Base-by-base conservation (phyloP, 2,888 invertebrate species). In the Drosophila neoperkinsi region DNA sequence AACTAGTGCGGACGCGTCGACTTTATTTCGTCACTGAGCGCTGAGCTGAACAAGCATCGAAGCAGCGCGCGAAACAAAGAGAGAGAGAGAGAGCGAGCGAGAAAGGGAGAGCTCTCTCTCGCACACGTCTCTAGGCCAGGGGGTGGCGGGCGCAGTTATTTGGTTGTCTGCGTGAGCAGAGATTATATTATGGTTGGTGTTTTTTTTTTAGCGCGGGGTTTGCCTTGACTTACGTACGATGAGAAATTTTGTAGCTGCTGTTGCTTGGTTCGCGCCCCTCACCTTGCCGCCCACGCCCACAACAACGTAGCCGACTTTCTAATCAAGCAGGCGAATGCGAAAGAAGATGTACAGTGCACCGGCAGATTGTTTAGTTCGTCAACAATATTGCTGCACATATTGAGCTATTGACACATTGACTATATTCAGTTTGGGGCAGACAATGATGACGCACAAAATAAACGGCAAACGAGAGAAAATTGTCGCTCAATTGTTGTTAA, bases 401-500 rank as follows among this genome's bases (percentile, higher is more conserved):
- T 34, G 34, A 34, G 34, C 34, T 34, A 16, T 34, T 75, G 63
- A 53, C 61, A 63, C 21, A 21, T 43, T 46, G 46, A 46, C 46
- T 46, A 25, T 16, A 62, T 59, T 65, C 51, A 56, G 38, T 60
- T 60, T 43, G 34, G 16, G 30, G 41, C 65, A 71, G 51, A 66
- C 79, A 88, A 75, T 77, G 90, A 90, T 86, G 86, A 86, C 86
- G 86, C 86, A 90, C 86, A 86, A 85, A 71, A 71, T 77, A 88
- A 65, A 78, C 77, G 58, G 60, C 33, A 65, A 68, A 52, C 28
- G 51, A 61, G 56, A 71, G 80, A 78, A 78, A 78, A 76, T 56
- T 65, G 34, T 36, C 59, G 34, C n/a, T 46, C 67, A 67, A 59
- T 46, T 46, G 7, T 46, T 52, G 41, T 18, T 57, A n/a, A 38